Base-by-base conservation (phyloP, 2,113 vertebrate species). In the Brevimyrus niger region DNA sequence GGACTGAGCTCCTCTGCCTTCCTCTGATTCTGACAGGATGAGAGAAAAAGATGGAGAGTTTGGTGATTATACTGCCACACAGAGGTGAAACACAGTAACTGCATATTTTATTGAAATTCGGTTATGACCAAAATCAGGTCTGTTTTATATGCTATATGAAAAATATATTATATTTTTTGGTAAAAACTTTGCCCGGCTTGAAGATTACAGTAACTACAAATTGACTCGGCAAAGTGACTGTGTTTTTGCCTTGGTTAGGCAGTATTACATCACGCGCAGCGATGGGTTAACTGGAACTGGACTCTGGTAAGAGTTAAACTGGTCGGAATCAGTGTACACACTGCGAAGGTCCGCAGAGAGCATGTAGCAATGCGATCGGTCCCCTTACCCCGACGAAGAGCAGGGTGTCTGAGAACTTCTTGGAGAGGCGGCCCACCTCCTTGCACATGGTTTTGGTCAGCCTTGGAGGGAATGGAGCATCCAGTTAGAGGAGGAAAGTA, bases 1-100 rank as follows among this genome's bases (percentile, higher is more conserved):
- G 98, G 98, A 93, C 96, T 99, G 92, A 99, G 93, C 90, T 96
- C 94, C 92, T 99, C 98, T 38, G 98, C 98, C 92, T 99, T 99
- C 93, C 93, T 96, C 93, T 94, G 96, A 90, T 95, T 96, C 98
- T 99, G 94, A 90, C 93, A 93, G 90, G 73, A 92, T 0, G 83
- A 92, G 83, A 4, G 35, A 31, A 90, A 23, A 47, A 84, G 44
- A 84, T 38, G 21, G 38, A 84, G 21, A 4, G 44, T 44, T 44
- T 13, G 61, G 10, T 13, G 61, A 31, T 69, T 69, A 15, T 69
- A 69, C 61, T 69, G 61, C 61, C 61, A 31, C 61, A 13, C 61
- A 31, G 10, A 47, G 82, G 38, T 3, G 10, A 46, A 23, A 47
- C 6, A 86, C 23, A 9, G 48, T 19, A 50, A 86, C n/a, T 69